phyloP scores from a whole-genome alignment of 2,797 vertebrate genomes.

The Sibirionetta formosa region DNA sequence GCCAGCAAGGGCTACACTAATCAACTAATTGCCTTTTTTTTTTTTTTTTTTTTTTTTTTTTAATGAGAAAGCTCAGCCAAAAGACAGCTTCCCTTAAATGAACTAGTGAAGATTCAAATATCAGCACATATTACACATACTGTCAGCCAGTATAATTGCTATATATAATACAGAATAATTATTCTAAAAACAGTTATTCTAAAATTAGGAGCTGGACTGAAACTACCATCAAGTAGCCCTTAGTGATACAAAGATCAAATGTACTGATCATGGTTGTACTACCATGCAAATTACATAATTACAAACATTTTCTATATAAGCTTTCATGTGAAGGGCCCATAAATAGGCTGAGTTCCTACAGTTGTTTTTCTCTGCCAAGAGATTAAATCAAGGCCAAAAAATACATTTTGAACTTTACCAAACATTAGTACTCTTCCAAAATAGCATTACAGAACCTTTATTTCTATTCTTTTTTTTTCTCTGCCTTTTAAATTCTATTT shows the following conservation, averaged over 20 bases:
- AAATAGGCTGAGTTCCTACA: background rate
- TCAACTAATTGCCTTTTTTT: background rate
- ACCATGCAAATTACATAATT: background rate
- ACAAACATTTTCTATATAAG: background rate
- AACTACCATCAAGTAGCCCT: background rate
- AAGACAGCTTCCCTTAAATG: background rate
- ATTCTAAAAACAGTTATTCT: background rate
- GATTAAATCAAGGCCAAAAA: background rate
- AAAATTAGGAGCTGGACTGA: background rate
- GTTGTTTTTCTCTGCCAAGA: background rate
- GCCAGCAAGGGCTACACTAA: background rate
- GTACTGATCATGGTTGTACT: background rate
- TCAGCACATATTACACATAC: background rate
- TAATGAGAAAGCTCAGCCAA: background rate
- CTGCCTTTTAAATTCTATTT: background rate
- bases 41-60: background rate
- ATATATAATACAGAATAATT: background rate
- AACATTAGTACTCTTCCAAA: background rate
- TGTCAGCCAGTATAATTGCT: no score
- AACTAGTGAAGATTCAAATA: background rate
- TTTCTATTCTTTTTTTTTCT: background rate
- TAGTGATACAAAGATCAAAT: background rate
- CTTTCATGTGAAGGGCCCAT: background rate
- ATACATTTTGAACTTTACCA: background rate
- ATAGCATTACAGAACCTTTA: background rate